Conservation (phyloP, 2,113 vertebrate species). For the Coptodon bakossiorum region DNA sequence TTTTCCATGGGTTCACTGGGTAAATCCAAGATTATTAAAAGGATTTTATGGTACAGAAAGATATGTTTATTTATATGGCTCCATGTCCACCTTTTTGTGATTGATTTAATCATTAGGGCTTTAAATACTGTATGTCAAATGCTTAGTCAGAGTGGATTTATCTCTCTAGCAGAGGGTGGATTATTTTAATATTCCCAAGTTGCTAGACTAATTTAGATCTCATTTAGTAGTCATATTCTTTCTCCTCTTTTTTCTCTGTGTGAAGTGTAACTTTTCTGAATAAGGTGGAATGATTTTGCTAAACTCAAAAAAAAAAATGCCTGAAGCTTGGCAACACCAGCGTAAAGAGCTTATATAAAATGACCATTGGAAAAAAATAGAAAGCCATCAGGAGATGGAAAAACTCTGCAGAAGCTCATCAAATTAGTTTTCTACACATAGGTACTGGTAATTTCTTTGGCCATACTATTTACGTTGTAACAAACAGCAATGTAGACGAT, state of each 20-base stretch:
- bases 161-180: neutral
- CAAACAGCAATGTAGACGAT: rapidly evolving
- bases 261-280: neutral
- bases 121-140: neutral
- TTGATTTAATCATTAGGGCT: neutral
- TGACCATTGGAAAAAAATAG: rapidly evolving
- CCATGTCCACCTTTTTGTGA: neutral
- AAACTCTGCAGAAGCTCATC: neutral
- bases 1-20: neutral
- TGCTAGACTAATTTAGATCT: neutral
- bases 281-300: neutral
- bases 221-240: neutral
- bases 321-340: neutral
- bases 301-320: neutral
- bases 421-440: neutral
- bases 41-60: neutral
- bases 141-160: neutral
- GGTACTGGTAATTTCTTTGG: neutral
- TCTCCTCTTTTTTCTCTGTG: neutral
- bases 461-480: neutral
- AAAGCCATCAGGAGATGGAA: neutral
- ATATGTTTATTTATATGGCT: neutral
- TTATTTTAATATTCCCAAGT: neutral
- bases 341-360: neutral
- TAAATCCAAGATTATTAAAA: neutral